Evolutionary conservation across 2,888 invertebrate species (phyloP).

Genomic region (Brachypalpus laphriformis): DNA sequence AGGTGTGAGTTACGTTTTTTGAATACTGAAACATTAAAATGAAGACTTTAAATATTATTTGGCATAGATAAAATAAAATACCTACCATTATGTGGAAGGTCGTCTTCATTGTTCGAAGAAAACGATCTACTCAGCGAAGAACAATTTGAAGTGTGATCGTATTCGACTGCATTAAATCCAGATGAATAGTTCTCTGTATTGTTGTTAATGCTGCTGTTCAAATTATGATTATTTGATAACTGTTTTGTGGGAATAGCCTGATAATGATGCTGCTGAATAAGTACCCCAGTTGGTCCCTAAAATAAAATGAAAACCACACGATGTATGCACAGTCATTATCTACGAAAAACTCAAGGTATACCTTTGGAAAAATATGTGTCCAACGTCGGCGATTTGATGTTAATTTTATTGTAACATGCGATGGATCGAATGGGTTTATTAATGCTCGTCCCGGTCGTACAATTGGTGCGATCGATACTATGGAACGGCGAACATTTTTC

Average conservation of each 20-base stretch:
- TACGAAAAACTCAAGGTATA: conserved; percentile 42
- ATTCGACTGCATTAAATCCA: conserved; percentile 80
- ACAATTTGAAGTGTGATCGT: conserved; percentile 80
- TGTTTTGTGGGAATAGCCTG: conserved; percentile 88
- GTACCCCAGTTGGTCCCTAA: conserved; percentile 92
- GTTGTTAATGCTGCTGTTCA: conserved; percentile 75
- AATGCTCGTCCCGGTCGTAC: conserved; percentile 91
- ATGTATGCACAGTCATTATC: not conserved
- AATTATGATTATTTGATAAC: conserved; percentile 59
- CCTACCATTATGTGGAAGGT: conserved; percentile 78
- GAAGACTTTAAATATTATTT: not conserved
- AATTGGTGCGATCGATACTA: conserved; percentile 84
- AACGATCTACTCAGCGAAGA: conserved; percentile 78
- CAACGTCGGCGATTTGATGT: conserved; percentile 97
- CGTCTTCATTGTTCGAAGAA: conserved; percentile 76
- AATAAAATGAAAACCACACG: conserved; percentile 37
- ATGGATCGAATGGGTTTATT: conserved; percentile 99
- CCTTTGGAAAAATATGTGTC: conserved; percentile 98
- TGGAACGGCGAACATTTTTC: conserved; percentile 80
- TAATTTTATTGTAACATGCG: conserved; percentile 97
- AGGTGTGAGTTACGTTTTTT: conserved; percentile 78
- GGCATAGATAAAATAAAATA: conserved; percentile 30
- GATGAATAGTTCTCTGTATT: conserved; percentile 75
- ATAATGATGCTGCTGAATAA: conserved; percentile 97
- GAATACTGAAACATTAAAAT: conserved; percentile 74